Percentiles rank a stretch among this genome's conserved stretches.
Evolutionary conservation across 2,113 vertebrate genomes (phyloP).

Genomic region (Ibidorhyncha struthersii): DNA sequence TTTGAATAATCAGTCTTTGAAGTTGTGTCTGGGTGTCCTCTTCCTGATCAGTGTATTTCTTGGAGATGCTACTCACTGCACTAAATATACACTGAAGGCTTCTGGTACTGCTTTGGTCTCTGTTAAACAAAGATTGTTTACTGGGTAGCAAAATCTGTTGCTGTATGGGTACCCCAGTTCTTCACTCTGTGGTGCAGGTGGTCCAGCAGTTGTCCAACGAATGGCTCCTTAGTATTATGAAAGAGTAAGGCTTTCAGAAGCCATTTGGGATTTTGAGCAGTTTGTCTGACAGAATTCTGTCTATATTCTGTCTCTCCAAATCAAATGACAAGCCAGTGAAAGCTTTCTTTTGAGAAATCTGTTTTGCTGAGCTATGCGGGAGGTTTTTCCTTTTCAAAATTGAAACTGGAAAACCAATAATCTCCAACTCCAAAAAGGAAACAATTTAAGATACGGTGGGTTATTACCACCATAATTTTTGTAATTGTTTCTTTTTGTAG

Average conservation of each 20-base stretch:
- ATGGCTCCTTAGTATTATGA: background rate
- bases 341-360: background rate
- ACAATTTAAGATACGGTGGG: background rate
- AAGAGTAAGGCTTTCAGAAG: background rate
- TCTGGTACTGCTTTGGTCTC: background rate
- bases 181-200: background rate
- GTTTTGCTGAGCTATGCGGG: background rate
- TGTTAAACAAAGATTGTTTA: background rate
- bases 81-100: background rate
- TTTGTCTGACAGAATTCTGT: background rate
- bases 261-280: background rate
- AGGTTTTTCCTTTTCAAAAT: background rate
- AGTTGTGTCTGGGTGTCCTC: background rate
- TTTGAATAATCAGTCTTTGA: background rate
- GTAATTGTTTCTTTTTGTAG: background rate
- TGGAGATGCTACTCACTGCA: background rate
- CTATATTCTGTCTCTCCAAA: background rate
- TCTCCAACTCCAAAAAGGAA: background rate
- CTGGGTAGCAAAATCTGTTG: background rate
- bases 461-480: background rate
- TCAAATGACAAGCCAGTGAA: background rate
- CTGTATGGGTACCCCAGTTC: fast-evolving
- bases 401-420: background rate
- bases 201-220: background rate
- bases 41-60: background rate